Base-by-base conservation (phyloP, 2,113 vertebrate genomes). In the Python bivittatus region DNA sequence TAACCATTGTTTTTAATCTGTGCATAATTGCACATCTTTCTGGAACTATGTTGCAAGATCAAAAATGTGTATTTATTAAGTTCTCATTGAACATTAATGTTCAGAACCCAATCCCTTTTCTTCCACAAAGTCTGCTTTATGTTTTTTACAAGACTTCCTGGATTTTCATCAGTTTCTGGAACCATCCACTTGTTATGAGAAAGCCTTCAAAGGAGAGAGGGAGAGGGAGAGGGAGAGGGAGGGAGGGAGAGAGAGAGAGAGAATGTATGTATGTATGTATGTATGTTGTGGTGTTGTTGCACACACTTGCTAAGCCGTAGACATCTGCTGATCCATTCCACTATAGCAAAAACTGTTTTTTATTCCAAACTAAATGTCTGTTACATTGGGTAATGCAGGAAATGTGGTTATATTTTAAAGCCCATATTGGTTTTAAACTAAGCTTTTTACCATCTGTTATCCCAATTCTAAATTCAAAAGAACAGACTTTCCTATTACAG, bases 321-420 rank as follows among this genome's bases (percentile, higher is more conserved):
- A 53, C 94, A 94, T 93, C 29, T 86, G 83, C 61, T 91, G 93
- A 94, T 93, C 72, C 94, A 93, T 94, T 94, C 1, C 2, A 94
- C 89, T 91, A 56, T 64, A 87, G 91, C 68, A 95, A 64, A 95
- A 94, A 64, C 54, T 90, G 90, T n/a, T 96, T 95, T 79, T 95
- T 95, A 90, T 95, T 94, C 29, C 94, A 89, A 97, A 94, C 29
- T 90, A 92, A 96, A 93, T 33, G 95, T 93, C 53, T 95, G 42
- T 93, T 95, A 88, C 79, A 93, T 84, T 88, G 93, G 92, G 94
- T 60, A 96, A 93, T 94, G 88, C 61, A 61, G 89, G 57, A 88
- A 95, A 86, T 94, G 94, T 56, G 90, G 89, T 96, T 89, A 96
- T 96, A 96, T 96, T 96, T 95, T 94, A 97, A 97, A 97, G 88